Conservation (phyloP, 1,140 invertebrate genomes). For the Solen grandis region DNA sequence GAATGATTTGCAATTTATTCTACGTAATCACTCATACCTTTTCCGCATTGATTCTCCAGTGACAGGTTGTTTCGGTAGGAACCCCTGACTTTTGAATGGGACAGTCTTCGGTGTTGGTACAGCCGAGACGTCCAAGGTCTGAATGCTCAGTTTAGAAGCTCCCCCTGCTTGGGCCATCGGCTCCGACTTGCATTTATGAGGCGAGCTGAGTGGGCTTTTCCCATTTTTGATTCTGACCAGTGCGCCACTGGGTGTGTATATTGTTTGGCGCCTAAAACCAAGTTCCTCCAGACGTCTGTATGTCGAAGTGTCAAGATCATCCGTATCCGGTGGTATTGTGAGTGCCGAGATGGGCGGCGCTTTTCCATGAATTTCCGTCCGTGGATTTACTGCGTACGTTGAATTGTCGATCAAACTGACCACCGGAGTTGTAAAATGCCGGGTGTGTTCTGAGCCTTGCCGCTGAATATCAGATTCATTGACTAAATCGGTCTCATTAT, state of each 20-base stretch:
- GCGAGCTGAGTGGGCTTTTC: not conserved
- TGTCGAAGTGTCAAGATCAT: not conserved
- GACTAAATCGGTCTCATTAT: too few relatives aligned
- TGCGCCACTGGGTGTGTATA: constrained; percentile 5
- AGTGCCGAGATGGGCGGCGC: not conserved
- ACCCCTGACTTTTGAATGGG: not conserved
- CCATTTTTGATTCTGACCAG: not conserved
- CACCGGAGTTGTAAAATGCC: constrained; percentile 42
- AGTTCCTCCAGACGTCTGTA: constrained; percentile 34
- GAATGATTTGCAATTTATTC: too few relatives aligned
- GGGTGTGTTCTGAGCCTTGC: not conserved
- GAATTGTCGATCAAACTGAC: constrained; percentile 3
- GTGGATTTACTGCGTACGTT: not conserved
- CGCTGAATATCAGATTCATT: too few relatives aligned
- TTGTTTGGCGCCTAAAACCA: constrained; percentile 20
- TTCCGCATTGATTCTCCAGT: not conserved
- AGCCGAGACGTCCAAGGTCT: not conserved
- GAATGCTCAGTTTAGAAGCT: not conserved
- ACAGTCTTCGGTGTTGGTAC: not conserved
- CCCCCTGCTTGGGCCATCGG: not conserved
- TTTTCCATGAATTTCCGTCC: not conserved
- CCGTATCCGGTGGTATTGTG: not conserved
- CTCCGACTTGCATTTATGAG: constrained; percentile 5
- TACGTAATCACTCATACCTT: constrained; percentile 25
- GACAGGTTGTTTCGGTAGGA: not conserved